Base-by-base conservation (phyloP, 2,888 invertebrate species). In the Cryptocheilus praepositus region DNA sequence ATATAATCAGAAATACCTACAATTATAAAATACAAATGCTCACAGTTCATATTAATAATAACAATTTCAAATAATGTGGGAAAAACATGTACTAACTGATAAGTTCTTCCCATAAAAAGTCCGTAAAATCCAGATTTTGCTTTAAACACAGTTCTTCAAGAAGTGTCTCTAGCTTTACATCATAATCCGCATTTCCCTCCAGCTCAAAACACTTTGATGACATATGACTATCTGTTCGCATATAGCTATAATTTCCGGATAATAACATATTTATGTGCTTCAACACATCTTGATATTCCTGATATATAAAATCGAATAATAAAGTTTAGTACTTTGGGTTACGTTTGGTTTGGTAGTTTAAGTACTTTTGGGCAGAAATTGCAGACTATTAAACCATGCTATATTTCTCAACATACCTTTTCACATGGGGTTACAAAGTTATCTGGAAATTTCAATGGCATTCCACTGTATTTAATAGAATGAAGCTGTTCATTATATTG, bases 71-170 rank as follows among this genome's bases (percentile, higher is more conserved):
- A 58, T 54, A 43, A 46, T 45, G 4, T 51, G 28, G 5, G 11
- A 11, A 18, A 45, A 18, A 45, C 11, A 54, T 16, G 36, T 51
- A 76, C 70, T 70, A 36, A 76, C 76, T 69, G 52, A 72, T 70
- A 8, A 80, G 64, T 43, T 78, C 54, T 52, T 80, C 73, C 85
- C 85, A 85, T 13, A 85, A 70, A n/a, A 66, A 25, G 63, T 85
- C 85, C 15, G 81, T 80, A 60, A 85, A 82, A 67, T 85, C 83
- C 61, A 69, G 53, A 63, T 84, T 80, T 44, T 76, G 67, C 25
- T 85, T 75, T 18, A 59, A 64, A 13, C 66, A 63, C n/a, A 82
- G 56, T 60, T 74, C 73, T 28, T 72, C 63, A 21, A 84, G n/a
- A 58, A 71, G 64, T 53, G 77, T 65, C 36, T 61, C 18, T 19